Evolutionary conservation across 2,113 vertebrate genomes (phyloP), one percentile per base, ranked within the genome.

Genomic region (Malurus alboscapulatus): DNA sequence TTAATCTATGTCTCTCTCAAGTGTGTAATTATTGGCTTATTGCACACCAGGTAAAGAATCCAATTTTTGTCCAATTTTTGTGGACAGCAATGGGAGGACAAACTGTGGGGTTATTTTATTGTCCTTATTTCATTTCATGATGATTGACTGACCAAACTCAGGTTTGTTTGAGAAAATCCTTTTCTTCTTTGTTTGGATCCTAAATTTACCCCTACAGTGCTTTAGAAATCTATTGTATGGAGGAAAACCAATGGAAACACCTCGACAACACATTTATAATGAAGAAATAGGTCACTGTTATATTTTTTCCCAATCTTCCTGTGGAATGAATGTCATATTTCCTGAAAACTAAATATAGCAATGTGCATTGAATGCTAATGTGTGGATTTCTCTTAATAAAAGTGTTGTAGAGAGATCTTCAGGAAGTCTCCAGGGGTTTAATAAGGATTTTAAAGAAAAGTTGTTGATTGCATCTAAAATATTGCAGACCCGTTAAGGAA

Each of bases 231-330:
- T 4, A 55, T 72, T 59, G 27, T 36, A 26, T 4, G 61, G 45
- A 84, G 47, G 14, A 89, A 89, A 89, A 87, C 76, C 74, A 87
- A 79, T 76, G 36, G 77, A 92, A 94, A 84, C 84, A 48, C 17
- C 53, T 71, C 71, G 82, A 30, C 48, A 89, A 82, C 27, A 58
- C 45, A 54, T 84, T 94, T 87, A 68, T 89, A 61, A 89, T 72
- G 65, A 71, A 89, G 84, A 94, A 94, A 82, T 73, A 91, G 87
- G 81, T 10, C 58, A 32, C 19, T 27, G 38, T 54, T 86, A 17
- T 16, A 7, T 72, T 82, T 94, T 85, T 79, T 51, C 11, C 32
- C 47, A 66, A 7, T 66, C 38, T 83, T 90, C 19, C 55, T 26
- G 19, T 61, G 65, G 21, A 96, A 82, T 77, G 40, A 45, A 22